Evolutionary conservation across 1,140 invertebrate genomes (phyloP).

Genomic region (Argopecten irradians): DNA sequence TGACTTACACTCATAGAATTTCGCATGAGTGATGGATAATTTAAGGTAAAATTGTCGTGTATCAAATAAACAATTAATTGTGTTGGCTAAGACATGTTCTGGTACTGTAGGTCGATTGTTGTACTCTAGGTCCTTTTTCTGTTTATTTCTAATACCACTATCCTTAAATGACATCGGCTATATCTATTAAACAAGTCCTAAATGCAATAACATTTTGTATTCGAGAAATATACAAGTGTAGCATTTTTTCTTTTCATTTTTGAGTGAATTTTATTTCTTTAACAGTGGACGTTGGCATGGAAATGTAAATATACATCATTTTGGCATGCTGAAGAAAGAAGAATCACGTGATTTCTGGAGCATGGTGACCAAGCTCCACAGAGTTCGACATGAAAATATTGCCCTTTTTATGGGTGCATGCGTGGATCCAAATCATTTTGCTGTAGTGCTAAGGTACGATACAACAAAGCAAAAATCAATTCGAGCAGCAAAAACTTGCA

Average conservation of each 20-base stretch:
- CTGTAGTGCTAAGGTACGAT: constrained; percentile 76
- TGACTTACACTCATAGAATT: background rate
- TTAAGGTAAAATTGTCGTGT: background rate
- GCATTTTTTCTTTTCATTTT: background rate
- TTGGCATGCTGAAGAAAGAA: constrained; percentile 59
- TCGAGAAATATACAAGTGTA: background rate
- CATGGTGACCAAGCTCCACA: constrained; percentile 75
- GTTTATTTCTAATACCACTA: no score
- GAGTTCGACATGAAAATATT: constrained; percentile 79
- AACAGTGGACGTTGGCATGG: constrained; percentile 79
- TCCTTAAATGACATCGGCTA: no score
- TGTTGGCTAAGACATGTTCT: background rate
- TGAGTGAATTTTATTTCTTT: background rate
- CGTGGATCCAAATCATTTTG: constrained; percentile 73
- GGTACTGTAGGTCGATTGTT: background rate
- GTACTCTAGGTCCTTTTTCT: no score
- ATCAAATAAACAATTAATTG: background rate
- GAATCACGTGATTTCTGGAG: constrained; percentile 72
- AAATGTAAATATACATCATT: constrained; percentile 76
- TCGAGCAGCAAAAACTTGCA: background rate
- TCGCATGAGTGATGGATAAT: background rate
- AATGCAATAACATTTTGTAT: background rate
- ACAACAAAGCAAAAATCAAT: background rate
- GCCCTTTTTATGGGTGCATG: constrained; percentile 79
- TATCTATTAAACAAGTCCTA: background rate